Evolutionary conservation across 2,888 invertebrate genomes (phyloP).

Genomic region (Cremastobaeus sp.): DNA sequence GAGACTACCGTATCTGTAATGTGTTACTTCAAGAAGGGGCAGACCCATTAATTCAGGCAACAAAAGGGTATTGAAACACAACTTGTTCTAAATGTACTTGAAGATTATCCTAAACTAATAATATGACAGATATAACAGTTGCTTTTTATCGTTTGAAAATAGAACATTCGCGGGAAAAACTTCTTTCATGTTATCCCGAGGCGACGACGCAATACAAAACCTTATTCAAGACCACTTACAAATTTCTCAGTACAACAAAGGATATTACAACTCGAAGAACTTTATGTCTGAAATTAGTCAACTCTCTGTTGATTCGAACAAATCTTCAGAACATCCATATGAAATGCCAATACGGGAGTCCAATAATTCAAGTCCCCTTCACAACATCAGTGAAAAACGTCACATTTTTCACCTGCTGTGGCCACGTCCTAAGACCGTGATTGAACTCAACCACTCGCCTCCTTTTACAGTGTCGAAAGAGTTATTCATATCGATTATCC

Average conservation of each 20-base stretch:
- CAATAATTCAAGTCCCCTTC: constrained; percentile 69
- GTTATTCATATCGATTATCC: constrained; percentile 78
- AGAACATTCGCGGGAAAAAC: constrained; percentile 76
- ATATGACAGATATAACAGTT: background rate
- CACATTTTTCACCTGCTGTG: constrained; percentile 78
- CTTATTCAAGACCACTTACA: constrained; percentile 70
- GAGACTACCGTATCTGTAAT: constrained; percentile 80
- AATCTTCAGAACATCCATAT: constrained; percentile 73
- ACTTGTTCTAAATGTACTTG: background rate
- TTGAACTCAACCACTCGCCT: constrained; percentile 78
- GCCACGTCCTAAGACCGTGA: constrained; percentile 82
- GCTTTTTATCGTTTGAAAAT: background rate
- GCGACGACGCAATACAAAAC: constrained; percentile 68
- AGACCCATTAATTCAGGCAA: constrained; percentile 79
- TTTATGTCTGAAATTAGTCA: constrained; percentile 73
- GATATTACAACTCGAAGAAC: constrained; percentile 72
- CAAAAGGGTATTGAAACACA: constrained; percentile 76
- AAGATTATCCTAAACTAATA: background rate
- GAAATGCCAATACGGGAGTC: constrained; percentile 69
- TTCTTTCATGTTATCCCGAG: constrained; percentile 72
- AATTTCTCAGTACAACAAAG: constrained; percentile 68
- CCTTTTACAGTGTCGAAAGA: constrained; percentile 78
- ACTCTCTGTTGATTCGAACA: constrained; percentile 73
- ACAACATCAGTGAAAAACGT: constrained; percentile 65
- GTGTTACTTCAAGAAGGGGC: constrained; percentile 80